phyloP scores from a whole-genome alignment of 2,888 invertebrate genomes.

The Lumbricus terrestris region DNA sequence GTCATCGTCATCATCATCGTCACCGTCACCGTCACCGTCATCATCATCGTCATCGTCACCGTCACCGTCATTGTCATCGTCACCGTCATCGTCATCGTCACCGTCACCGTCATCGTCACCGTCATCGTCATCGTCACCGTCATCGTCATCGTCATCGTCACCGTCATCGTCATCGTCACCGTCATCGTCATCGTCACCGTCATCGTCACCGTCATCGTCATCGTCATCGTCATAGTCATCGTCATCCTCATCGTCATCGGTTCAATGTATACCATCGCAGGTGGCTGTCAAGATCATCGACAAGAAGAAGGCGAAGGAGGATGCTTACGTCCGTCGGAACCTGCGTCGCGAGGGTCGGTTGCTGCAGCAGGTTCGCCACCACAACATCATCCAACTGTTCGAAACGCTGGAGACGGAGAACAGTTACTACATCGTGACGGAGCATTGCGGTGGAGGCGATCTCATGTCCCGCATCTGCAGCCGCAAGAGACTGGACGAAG shows the following conservation, averaged over 20 bases:
- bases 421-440: conserved; percentile 56
- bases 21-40: no score
- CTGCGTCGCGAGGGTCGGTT: conserved; percentile 55
- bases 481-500: conserved; percentile 50
- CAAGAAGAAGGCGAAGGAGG: conserved; percentile 54
- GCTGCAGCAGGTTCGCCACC: conserved; percentile 54
- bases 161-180: not conserved
- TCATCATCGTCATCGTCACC: no score
- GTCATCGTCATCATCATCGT: no score
- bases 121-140: no score
- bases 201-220: not conserved
- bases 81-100: no score
- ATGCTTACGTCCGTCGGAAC: conserved; percentile 55
- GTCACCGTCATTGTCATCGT: no score
- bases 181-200: not conserved
- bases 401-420: conserved; percentile 59
- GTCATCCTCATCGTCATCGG: not conserved
- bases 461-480: conserved; percentile 56
- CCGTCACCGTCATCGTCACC: no score
- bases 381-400: conserved; percentile 51
- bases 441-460: conserved; percentile 56
- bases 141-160: not conserved
- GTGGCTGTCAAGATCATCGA: conserved; percentile 58
- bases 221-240: not conserved
- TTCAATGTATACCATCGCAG: conserved; percentile 38